Conservation (phyloP, 2,113 vertebrate species). For the Petrocephalus zakoni region DNA sequence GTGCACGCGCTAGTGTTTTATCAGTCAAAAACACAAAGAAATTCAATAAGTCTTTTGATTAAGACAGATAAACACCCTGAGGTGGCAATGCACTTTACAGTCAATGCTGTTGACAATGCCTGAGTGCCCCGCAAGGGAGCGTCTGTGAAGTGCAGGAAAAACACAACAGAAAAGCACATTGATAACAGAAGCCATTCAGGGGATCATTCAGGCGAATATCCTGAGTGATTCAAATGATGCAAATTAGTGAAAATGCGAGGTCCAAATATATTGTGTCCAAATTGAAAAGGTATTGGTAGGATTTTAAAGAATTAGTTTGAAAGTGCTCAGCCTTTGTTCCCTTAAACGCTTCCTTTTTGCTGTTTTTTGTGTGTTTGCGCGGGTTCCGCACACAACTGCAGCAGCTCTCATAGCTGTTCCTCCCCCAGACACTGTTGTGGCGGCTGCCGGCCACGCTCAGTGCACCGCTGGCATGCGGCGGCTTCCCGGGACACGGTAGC, state of each 20-base stretch:
- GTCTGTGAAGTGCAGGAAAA: constrained; percentile 7
- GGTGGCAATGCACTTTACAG: constrained; percentile 24
- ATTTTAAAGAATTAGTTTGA: background rate
- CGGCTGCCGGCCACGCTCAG: background rate
- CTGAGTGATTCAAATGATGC: background rate
- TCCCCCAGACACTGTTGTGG: background rate
- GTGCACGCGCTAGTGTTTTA: background rate
- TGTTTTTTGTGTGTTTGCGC: background rate
- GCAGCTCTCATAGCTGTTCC: background rate
- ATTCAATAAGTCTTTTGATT: constrained; percentile 26
- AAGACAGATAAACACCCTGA: constrained; percentile 26
- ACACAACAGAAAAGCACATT: background rate
- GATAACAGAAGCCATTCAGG: background rate
- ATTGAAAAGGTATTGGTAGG: background rate
- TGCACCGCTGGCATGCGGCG: background rate
- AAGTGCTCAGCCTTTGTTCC: background rate
- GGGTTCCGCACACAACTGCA: background rate
- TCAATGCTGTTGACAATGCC: constrained; percentile 20
- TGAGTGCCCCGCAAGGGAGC: background rate
- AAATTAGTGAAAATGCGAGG: background rate
- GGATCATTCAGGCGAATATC: background rate
- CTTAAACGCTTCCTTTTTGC: background rate
- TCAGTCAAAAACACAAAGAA: constrained; percentile 21
- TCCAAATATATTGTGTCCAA: background rate
- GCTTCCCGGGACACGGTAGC: constrained; percentile 21